A percentile compares a stretch with the other conserved stretches of the same genome.
Conservation (phyloP, 2,888 invertebrate genomes). For the Seira ritae region DNA sequence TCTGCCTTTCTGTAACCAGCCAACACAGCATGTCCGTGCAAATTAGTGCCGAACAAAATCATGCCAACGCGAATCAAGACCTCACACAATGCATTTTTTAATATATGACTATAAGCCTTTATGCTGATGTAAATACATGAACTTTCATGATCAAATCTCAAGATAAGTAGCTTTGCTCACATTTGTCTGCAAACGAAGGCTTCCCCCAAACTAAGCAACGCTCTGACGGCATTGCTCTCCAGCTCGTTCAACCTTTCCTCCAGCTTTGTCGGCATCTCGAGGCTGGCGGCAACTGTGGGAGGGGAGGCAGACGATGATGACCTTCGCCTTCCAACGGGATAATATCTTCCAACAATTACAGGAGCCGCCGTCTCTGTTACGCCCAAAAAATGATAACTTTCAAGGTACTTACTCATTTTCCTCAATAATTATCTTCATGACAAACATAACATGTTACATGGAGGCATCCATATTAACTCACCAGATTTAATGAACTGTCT, state of each 20-base stretch:
- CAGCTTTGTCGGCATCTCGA: slow-evolving; percentile 54
- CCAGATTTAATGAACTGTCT: slow-evolving; percentile 54
- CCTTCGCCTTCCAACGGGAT: slow-evolving; percentile 25
- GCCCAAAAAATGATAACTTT: not conserved
- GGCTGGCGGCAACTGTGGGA: slow-evolving; percentile 3
- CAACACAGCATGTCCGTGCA: too few relatives aligned
- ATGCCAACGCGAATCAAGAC: too few relatives aligned
- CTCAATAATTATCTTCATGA: not conserved
- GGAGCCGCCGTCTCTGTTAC: not conserved
- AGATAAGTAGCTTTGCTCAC: not conserved
- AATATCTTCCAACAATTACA: not conserved
- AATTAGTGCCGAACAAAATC: too few relatives aligned
- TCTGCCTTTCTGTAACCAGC: too few relatives aligned
- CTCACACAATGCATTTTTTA: too few relatives aligned
- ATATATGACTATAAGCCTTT: too few relatives aligned
- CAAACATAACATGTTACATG: not conserved
- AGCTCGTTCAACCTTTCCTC: slow-evolving; percentile 58
- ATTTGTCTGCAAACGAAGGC: slow-evolving; percentile 31
- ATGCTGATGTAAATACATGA: not conserved
- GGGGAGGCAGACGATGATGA: slow-evolving; percentile 46
- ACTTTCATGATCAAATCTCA: too few relatives aligned
- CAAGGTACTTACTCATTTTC: not conserved
- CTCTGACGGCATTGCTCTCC: slow-evolving; percentile 60
- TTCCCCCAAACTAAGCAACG: slow-evolving; percentile 58
- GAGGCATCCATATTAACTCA: slow-evolving; percentile 18